These are phyloP conservation scores for Poecilus cupreus DNA, from an alignment of 2,888 invertebrate genomes.

Conservation along the genomic window DNA sequence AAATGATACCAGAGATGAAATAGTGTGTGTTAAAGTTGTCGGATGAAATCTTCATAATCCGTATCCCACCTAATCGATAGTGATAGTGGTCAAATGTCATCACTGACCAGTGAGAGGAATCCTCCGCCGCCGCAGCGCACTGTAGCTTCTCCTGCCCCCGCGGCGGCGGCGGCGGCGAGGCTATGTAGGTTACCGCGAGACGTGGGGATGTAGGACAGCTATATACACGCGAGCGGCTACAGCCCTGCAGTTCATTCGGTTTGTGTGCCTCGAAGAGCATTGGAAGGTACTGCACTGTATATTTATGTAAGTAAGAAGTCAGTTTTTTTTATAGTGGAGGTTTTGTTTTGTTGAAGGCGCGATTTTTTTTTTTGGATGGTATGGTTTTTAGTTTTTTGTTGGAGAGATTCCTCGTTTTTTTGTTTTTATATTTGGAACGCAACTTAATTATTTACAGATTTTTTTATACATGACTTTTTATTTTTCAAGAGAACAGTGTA, in stretches of 20 bases:
- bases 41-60: background rate
- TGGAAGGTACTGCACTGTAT: background rate
- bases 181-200: conserved; percentile 69
- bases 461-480: too few relatives aligned
- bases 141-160: conserved; percentile 62
- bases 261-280: conserved; percentile 35
- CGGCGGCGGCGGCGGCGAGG: conserved; percentile 62
- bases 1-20: too few relatives aligned
- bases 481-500: too few relatives aligned
- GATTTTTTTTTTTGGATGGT: background rate
- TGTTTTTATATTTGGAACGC: too few relatives aligned
- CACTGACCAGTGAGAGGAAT: conserved; percentile 59
- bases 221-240: conserved; percentile 69
- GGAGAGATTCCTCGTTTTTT: too few relatives aligned
- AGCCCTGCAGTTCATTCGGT: conserved; percentile 67
- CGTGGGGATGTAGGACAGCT: conserved; percentile 73
- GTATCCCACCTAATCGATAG: conserved; percentile 63
- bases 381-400: background rate
- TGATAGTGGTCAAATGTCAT: conserved; percentile 67
- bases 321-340: background rate
- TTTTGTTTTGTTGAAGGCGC: background rate
- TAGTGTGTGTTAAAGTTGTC: too few relatives aligned
- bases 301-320: background rate
- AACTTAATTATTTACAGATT: too few relatives aligned
- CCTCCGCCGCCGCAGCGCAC: conserved; percentile 58